Evolutionary conservation across 2,797 vertebrate species (phyloP), one percentile per base, ranked within the genome.

Genomic region (Atherinosoma microstoma): DNA sequence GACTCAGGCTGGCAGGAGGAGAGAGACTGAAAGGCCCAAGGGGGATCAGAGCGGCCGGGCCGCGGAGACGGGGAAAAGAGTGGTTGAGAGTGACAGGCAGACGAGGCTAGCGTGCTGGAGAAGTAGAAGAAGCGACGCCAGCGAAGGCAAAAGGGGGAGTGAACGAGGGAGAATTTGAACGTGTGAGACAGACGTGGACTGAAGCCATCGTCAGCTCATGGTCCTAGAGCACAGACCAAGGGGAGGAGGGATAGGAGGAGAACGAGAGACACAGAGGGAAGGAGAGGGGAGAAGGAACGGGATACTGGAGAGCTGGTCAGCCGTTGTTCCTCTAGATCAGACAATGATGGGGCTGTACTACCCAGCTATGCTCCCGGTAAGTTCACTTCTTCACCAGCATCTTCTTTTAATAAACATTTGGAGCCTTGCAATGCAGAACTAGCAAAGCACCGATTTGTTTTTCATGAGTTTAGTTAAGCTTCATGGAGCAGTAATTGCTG

Each of bases 291-390:
- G 79, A 64, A 67, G 67, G 30, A 68, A 61, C 59, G 70, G 68
- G 61, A 70, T 57, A 86, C 79, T 74, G 84, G 90, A 87, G 85
- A 86, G 80, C 88, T 90, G 89, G 87, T 80, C 91, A 79, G 78
- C 84, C 72, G 79, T 86, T 76, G 77, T 89, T 84, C 78, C 86
- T 83, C 76, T 80, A 72, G 84, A 80, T 84, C 84, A 88, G 89
- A 93, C 87, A 2, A 94, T 94, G 94, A 94, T 94, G 92, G 93
- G 94, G 80, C 91, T 94, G 63, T 94, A 94, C 87, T 94, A 93
- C 84, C 91, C 90, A 84, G 87, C 92, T 71, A 78, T 92, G 84
- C 76, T 92, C 24, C 87, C 90, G 93, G 94, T 94, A 84, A 93
- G 93, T 92, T 78, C 51, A 13, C 53, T 4, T 18, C 56, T 59